phyloP scores from a whole-genome alignment of 2,888 invertebrate genomes.

The Drosophila austrosaltans region DNA sequence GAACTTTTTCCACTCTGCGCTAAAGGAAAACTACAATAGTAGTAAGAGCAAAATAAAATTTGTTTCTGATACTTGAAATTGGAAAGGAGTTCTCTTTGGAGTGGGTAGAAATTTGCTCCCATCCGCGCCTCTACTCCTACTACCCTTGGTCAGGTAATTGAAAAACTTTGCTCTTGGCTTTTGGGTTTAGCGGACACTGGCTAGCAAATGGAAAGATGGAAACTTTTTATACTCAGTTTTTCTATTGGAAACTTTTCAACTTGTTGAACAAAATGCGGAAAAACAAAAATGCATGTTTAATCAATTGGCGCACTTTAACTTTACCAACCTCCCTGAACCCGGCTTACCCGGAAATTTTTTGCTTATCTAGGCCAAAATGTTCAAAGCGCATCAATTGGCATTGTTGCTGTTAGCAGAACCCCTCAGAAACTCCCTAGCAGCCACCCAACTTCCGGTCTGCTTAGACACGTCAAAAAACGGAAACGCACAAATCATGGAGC shows the following conservation, averaged over 20 bases:
- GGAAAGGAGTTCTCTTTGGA: slow-evolving; percentile 36
- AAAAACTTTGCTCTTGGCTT: slow-evolving; percentile 63
- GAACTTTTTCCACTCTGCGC: background rate
- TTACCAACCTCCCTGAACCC: slow-evolving; percentile 13
- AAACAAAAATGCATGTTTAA: slow-evolving; percentile 44
- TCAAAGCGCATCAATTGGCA: slow-evolving; percentile 43
- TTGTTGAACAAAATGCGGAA: slow-evolving; percentile 37
- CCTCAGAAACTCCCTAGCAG: background rate
- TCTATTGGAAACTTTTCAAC: slow-evolving; percentile 52
- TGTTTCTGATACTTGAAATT: slow-evolving; percentile 25
- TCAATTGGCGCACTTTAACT: slow-evolving; percentile 65
- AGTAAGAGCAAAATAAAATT: slow-evolving; percentile 28
- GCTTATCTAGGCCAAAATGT: slow-evolving; percentile 29
- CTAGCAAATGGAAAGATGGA: slow-evolving; percentile 18
- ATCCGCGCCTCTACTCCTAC: background rate
- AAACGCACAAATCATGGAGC: slow-evolving; percentile 71
- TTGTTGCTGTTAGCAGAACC: slow-evolving; percentile 17
- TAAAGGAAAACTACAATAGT: slow-evolving; percentile 6
- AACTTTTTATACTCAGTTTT: slow-evolving; percentile 28
- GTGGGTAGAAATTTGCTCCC: slow-evolving; percentile 13
- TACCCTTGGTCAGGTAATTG: slow-evolving; percentile 67
- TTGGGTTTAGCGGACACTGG: slow-evolving; percentile 40
- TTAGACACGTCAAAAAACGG: slow-evolving; percentile 50
- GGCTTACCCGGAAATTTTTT: background rate
- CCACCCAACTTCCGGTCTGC: slow-evolving; percentile 36